phyloP scores from a whole-genome alignment of 2,888 invertebrate species.

The Papilio demoleus region DNA sequence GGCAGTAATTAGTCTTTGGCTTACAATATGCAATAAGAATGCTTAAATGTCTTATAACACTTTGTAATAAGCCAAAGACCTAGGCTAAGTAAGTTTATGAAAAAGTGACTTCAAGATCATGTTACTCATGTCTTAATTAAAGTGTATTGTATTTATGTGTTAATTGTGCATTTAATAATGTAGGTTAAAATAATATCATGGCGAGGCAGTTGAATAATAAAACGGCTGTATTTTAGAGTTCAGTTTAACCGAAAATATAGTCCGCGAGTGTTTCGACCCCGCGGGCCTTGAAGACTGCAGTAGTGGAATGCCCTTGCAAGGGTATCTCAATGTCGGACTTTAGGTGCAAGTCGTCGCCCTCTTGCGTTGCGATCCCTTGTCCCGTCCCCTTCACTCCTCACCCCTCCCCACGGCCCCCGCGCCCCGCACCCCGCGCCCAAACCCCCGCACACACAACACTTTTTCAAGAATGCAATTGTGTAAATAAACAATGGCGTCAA shows the following conservation, averaged over 20 bases:
- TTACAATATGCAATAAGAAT: not conserved
- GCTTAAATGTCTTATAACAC: not conserved
- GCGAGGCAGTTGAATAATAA: slow-evolving; percentile 18
- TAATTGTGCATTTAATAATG: not conserved
- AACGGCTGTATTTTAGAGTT: slow-evolving; percentile 43
- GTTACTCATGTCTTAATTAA: not conserved
- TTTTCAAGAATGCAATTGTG: slow-evolving; percentile 55
- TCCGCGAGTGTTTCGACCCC: slow-evolving; percentile 52
- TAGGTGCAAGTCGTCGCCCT: slow-evolving; percentile 77
- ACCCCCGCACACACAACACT: slow-evolving; percentile 52
- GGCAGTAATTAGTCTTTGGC: not conserved
- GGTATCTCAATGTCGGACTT: slow-evolving; percentile 78
- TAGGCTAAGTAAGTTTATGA: not conserved
- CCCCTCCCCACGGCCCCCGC: slow-evolving; percentile 55
- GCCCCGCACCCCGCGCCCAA: slow-evolving; percentile 54
- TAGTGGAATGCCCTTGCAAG: slow-evolving; percentile 78
- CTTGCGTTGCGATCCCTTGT: slow-evolving; percentile 68
- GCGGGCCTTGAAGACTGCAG: slow-evolving; percentile 70
- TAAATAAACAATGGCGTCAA: slow-evolving; percentile 62
- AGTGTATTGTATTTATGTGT: not conserved
- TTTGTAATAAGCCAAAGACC: not conserved
- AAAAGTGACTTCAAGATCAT: not conserved
- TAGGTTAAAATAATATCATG: slow-evolving; percentile 27
- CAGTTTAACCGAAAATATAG: slow-evolving; percentile 46
- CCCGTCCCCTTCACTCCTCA: slow-evolving; percentile 54